Evolutionary conservation across 2,888 invertebrate genomes (phyloP).

Genomic region (Drosophila kuntzei): DNA sequence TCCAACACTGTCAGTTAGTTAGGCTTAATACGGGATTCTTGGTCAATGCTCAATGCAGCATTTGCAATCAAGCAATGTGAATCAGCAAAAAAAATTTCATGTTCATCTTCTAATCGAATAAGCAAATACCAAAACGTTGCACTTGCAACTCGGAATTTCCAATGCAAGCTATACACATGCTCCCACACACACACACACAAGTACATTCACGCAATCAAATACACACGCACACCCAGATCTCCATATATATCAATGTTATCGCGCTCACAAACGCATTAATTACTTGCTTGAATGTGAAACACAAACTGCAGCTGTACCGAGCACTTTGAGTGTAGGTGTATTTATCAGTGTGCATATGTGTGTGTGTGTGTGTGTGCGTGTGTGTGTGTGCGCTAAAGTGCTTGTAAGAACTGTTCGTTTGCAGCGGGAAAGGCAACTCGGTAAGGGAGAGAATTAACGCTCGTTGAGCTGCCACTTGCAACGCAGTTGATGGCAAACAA

Average conservation of each 20-base stretch:
- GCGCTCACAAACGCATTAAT: slow-evolving; percentile 49
- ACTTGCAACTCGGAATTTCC: slow-evolving; percentile 19
- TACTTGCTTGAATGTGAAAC: slow-evolving; percentile 34
- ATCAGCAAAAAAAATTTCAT: slow-evolving; percentile 27
- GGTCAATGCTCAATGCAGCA: slow-evolving; percentile 4
- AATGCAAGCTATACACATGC: not conserved
- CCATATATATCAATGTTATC: slow-evolving; percentile 40
- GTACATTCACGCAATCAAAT: not conserved
- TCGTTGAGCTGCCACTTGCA: slow-evolving; percentile 52
- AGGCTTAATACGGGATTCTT: not conserved
- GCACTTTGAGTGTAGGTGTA: slow-evolving; percentile 1
- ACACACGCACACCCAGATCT: slow-evolving; percentile 1
- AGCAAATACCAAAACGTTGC: slow-evolving; percentile 36
- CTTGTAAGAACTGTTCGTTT: slow-evolving; percentile 28
- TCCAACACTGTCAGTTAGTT: slow-evolving; percentile 1
- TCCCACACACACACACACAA: not conserved
- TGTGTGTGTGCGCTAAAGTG: slow-evolving; percentile 23
- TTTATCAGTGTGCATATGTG: slow-evolving; percentile 7
- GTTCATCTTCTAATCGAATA: slow-evolving; percentile 48
- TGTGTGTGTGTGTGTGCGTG: slow-evolving; percentile 1
- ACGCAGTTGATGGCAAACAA: slow-evolving; percentile 33
- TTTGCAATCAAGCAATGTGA: slow-evolving; percentile 19
- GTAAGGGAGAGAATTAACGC: slow-evolving; percentile 52
- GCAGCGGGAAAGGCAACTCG: slow-evolving; percentile 3
- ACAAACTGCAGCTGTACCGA: slow-evolving; percentile 21